Conservation (phyloP, 2,888 invertebrate species). For the Caradrina clavipalpis region DNA sequence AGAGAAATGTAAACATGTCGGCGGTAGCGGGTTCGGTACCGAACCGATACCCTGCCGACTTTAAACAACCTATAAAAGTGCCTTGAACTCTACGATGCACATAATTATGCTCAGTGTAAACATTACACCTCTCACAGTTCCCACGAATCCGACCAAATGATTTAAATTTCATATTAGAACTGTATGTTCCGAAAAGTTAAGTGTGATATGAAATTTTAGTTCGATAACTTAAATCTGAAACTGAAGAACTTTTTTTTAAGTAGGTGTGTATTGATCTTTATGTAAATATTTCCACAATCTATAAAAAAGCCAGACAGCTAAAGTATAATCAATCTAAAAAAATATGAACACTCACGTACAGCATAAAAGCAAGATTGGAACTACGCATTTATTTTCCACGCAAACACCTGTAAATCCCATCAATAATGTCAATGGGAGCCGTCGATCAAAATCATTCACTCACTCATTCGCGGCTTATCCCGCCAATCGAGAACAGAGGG, state of each 20-base stretch:
- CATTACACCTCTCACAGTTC: slow-evolving; percentile 69
- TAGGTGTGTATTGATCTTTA: background rate
- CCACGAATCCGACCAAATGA: slow-evolving; percentile 38
- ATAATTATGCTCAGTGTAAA: slow-evolving; percentile 75
- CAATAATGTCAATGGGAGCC: slow-evolving; percentile 56
- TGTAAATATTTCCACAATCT: slow-evolving; percentile 2
- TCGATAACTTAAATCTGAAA: slow-evolving; percentile 5
- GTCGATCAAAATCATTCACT: slow-evolving; percentile 58
- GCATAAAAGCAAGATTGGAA: slow-evolving; percentile 42
- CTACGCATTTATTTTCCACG: slow-evolving; percentile 46
- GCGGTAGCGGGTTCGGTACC: slow-evolving; percentile 67
- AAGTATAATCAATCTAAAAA: slow-evolving; percentile 22
- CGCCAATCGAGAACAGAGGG: slow-evolving; percentile 30
- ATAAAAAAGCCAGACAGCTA: slow-evolving; percentile 25
- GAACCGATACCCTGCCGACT: slow-evolving; percentile 60
- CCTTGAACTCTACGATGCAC: slow-evolving; percentile 76
- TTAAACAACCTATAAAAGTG: slow-evolving; percentile 72
- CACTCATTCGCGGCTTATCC: slow-evolving; percentile 53
- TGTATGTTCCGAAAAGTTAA: slow-evolving; percentile 13
- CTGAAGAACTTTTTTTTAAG: background rate
- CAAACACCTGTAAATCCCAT: slow-evolving; percentile 52
- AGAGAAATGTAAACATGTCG: slow-evolving; percentile 77
- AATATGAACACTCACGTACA: slow-evolving; percentile 34
- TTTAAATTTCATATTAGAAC: slow-evolving; percentile 26
- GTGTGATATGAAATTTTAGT: slow-evolving; percentile 13